Base-by-base conservation (phyloP, 1,140 invertebrate genomes). In the Dryas iulia region DNA sequence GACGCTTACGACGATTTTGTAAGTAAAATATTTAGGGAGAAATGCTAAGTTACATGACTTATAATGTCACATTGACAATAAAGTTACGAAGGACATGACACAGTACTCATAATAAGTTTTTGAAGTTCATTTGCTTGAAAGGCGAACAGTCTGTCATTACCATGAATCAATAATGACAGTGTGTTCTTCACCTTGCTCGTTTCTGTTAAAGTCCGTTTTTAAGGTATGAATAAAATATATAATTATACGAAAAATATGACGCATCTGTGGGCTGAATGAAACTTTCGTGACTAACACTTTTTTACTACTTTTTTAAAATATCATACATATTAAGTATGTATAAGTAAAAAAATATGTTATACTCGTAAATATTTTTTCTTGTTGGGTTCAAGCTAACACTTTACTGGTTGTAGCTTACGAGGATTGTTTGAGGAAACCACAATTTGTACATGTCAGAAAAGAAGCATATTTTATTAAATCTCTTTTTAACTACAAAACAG, bases 1-100 rank as follows among this genome's bases (percentile, higher is more conserved):
- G 99, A 99, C 95, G 98, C 97, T 81, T 98, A 99, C 86, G 99
- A 99, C 94, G 99, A 99, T 92, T 97, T 98, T 93, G 98, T 99
- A 94, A 97, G 97, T 96, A 64, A 47, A 21, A 47, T 2, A 47
- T 18, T 47, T 21, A 47, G 10, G 39, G 6, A 10, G 18, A 47
- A 21, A 18, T 47, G 8, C 21, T 0, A 21, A 47, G 1, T 47
- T 47, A 12, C 21, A 3, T 60, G 59, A 26, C 12, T 26, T 39
- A 26, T 47, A 33, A 23, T 14, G 21, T 60, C 14, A 23, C 47
- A 47, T 11, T 39, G 24, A 47, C 24, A 39, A 8, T 60, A 1
- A 47, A 47, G 12, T 28, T 47, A 12, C 11, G 14, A 60, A 60
- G 59, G 33, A 7, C 57, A 4, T 12, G 4, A n/a, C n/a, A n/a